These are phyloP conservation scores for Pseudoips prasinana DNA, from an alignment of 2,888 invertebrate species.

Conservation along the genomic window DNA sequence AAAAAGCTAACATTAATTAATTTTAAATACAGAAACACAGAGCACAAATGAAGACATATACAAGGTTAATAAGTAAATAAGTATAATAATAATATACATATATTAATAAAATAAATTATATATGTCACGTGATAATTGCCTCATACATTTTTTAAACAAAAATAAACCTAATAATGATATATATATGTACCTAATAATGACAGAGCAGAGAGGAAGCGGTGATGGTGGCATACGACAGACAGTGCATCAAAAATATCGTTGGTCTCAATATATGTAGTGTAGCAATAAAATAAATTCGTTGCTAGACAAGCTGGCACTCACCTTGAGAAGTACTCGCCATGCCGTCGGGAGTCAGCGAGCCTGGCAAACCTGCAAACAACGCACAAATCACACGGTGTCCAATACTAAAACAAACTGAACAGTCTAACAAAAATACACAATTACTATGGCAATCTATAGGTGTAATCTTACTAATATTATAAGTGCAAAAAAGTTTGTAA, in stretches of 20 bases:
- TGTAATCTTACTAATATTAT: too few relatives aligned
- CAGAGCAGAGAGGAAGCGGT: constrained; percentile 83
- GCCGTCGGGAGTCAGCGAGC: constrained; percentile 85
- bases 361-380: constrained; percentile 81
- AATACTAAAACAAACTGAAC: too few relatives aligned
- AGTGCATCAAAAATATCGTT: constrained; percentile 82
- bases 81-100: constrained; percentile 62
- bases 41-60: constrained; percentile 80
- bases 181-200: constrained; percentile 81
- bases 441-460: too few relatives aligned
- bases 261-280: constrained; percentile 79
- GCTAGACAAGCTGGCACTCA: constrained; percentile 83
- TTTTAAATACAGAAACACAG: constrained; percentile 75
- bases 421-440: too few relatives aligned
- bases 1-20: constrained; percentile 78
- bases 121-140: constrained; percentile 80
- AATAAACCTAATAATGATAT: constrained; percentile 76
- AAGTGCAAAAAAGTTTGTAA: too few relatives aligned
- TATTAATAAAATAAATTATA: constrained; percentile 54
- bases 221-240: constrained; percentile 83
- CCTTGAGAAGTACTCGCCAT: constrained; percentile 94
- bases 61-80: constrained; percentile 71
- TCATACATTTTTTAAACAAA: constrained; percentile 71
- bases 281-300: constrained; percentile 79
- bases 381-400: constrained; percentile 41